A percentile compares a stretch with the other conserved stretches of the same genome.
phyloP scores from a whole-genome alignment of 2,888 invertebrate species.

The Antheraea assamensis region DNA sequence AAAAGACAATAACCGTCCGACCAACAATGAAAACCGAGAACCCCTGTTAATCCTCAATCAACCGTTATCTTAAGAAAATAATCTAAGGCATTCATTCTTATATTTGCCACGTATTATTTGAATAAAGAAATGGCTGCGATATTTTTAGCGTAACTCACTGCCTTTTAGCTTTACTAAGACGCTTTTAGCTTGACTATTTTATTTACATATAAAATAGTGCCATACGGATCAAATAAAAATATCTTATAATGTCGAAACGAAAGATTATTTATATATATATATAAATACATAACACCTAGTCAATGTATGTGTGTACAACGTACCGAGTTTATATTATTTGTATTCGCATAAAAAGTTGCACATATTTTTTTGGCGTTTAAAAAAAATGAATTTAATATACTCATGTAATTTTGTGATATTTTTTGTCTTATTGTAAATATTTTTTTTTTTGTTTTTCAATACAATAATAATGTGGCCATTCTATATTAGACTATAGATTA shows the following conservation, averaged over 20 bases:
- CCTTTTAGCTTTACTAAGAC: slow-evolving; percentile 62
- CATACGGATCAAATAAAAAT: slow-evolving; percentile 43
- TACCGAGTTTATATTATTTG: slow-evolving; percentile 21
- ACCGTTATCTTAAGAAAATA: slow-evolving; percentile 51
- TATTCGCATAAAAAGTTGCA: slow-evolving; percentile 36
- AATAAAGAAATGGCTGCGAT: slow-evolving; percentile 45
- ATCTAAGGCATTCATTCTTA: slow-evolving; percentile 37
- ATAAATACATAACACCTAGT: slow-evolving; percentile 63
- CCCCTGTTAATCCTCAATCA: slow-evolving; percentile 39
- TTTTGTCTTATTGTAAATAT: slow-evolving; percentile 63
- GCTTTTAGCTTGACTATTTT: slow-evolving; percentile 64
- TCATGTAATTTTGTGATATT: slow-evolving; percentile 67
- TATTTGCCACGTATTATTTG: slow-evolving; percentile 32
- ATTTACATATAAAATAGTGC: slow-evolving; percentile 73
- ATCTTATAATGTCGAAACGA: neutral
- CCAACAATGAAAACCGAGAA: slow-evolving; percentile 25
- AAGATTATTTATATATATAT: slow-evolving; percentile 28
- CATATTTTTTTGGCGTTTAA: slow-evolving; percentile 28
- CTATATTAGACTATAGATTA: slow-evolving; percentile 41
- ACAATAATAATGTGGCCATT: slow-evolving; percentile 70
- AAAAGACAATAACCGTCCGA: slow-evolving; percentile 25
- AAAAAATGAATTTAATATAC: slow-evolving; percentile 55
- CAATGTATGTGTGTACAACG: slow-evolving; percentile 52
- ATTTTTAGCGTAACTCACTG: slow-evolving; percentile 54
- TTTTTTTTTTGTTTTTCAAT: slow-evolving; percentile 55